phyloP scores from a whole-genome alignment of 2,797 vertebrate genomes.

The Chiroxiphia lanceolata region DNA sequence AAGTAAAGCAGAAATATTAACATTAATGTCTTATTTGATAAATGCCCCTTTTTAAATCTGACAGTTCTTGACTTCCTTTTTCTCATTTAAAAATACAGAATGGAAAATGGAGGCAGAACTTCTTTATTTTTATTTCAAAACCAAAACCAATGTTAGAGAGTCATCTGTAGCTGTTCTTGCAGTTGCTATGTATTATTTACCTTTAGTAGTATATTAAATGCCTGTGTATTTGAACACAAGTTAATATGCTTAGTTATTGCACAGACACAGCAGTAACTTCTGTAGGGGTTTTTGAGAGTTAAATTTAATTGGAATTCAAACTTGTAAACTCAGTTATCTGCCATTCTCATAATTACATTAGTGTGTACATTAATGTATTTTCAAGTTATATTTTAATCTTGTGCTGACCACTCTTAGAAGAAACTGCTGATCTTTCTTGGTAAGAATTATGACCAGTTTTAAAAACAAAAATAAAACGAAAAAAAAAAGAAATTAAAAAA shows the following conservation, averaged over 20 bases:
- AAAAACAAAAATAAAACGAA: background rate
- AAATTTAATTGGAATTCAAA: background rate
- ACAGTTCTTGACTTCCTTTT: background rate
- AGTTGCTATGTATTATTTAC: background rate
- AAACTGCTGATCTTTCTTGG: background rate
- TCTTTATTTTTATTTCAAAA: background rate
- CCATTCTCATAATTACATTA: background rate
- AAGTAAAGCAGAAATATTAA: background rate
- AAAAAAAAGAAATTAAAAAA: background rate
- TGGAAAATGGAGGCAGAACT: background rate
- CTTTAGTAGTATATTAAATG: background rate
- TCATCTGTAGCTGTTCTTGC: background rate
- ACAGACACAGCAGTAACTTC: background rate
- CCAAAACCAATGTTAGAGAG: background rate
- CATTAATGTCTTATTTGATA: background rate
- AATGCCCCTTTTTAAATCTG: background rate
- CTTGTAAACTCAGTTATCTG: background rate
- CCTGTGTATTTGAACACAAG: background rate
- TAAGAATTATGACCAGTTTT: background rate
- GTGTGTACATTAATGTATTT: background rate
- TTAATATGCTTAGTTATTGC: background rate
- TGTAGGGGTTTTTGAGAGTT: background rate
- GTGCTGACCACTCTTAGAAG: background rate
- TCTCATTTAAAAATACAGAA: background rate
- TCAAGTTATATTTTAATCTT: background rate